Base-by-base conservation (phyloP, 2,113 vertebrate genomes). In the Ascaphus truei region DNA sequence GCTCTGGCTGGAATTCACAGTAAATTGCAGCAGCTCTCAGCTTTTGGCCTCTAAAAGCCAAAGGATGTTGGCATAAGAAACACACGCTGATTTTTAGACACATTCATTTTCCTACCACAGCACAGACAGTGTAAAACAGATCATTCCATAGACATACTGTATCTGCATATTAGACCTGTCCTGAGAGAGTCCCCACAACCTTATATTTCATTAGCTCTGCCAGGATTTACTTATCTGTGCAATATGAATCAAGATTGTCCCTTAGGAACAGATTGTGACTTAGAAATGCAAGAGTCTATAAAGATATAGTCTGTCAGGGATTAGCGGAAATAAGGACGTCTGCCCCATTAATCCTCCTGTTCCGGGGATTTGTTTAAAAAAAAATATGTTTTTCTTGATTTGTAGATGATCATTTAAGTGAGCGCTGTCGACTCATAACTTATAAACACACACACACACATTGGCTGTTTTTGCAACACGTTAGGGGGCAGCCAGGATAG, bases 261-360 rank as follows among this genome's bases (percentile, higher is more conserved):
- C 57, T 50, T 51, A 71, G 57, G 67, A 71, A 71, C 67, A 71
- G 67, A 60, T 61, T 61, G 67, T 61, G 67, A 71, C 67, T 71
- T 61, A 33, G 61, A 71, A 71, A 71, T 71, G 67, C 45, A 52
- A 71, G 67, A 71, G 45, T 71, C 67, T 71, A 71, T 71, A 71
- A 71, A 71, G 67, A 71, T 71, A 71, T 71, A 61, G 67, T 52
- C 47, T 71, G 67, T 61, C 67, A 71, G 67, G 67, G 67, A 71
- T 71, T 71, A 71, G 45, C 60, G 67, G 37, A 71, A 71, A 71
- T 71, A 71, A 71, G 67, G 57, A 71, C 47, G 45, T 33, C 67
- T 71, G 37, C 45, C 55, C 57, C 45, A 71, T 71, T 71, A 71
- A 71, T 71, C 67, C 67, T 71, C 67, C 67, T 61, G 57, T 71